These are phyloP conservation scores for Cryptotis parvus DNA, from an alignment of 2,113 vertebrate species.

Conservation along the genomic window DNA sequence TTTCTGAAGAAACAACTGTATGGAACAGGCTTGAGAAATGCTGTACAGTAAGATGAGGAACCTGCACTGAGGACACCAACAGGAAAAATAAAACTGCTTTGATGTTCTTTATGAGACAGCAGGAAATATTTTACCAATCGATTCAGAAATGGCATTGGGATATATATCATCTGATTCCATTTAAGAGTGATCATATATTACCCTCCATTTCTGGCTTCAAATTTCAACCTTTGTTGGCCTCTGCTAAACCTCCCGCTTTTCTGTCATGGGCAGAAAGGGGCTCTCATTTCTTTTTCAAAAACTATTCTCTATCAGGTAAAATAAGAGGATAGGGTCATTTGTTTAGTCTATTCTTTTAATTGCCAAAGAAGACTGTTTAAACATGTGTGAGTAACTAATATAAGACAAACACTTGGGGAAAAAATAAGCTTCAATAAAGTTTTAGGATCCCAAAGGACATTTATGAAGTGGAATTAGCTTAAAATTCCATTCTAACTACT, in stretches of 20 bases:
- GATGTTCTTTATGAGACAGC: slow-evolving; percentile 66
- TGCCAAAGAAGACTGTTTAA: slow-evolving; percentile 27
- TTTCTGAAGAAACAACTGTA: slow-evolving; percentile 57
- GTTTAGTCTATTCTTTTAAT: neutral
- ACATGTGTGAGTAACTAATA: neutral
- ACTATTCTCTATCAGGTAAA: neutral
- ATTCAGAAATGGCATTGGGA: neutral
- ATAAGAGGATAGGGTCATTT: neutral
- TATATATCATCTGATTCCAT: neutral
- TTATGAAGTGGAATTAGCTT: neutral
- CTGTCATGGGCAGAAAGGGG: neutral
- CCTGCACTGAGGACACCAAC: slow-evolving; percentile 20
- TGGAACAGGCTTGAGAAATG: slow-evolving; percentile 56
- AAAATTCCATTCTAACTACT: neutral
- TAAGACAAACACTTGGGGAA: neutral
- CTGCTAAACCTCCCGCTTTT: neutral
- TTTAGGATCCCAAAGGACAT: neutral
- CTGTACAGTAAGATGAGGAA: slow-evolving; percentile 56
- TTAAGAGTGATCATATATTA: neutral
- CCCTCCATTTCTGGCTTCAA: slow-evolving; percentile 12
- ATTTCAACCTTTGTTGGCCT: neutral
- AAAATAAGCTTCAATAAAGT: neutral
- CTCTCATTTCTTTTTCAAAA: slow-evolving; percentile 38
- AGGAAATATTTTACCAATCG: slow-evolving; percentile 59
- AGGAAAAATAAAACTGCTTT: slow-evolving; percentile 45